A percentile compares a stretch with the other conserved stretches of the same genome.
Evolutionary conservation across 37 sponge, comb jelly and placozoan species (phyloP).

Genomic region (Ianthella basta): DNA sequence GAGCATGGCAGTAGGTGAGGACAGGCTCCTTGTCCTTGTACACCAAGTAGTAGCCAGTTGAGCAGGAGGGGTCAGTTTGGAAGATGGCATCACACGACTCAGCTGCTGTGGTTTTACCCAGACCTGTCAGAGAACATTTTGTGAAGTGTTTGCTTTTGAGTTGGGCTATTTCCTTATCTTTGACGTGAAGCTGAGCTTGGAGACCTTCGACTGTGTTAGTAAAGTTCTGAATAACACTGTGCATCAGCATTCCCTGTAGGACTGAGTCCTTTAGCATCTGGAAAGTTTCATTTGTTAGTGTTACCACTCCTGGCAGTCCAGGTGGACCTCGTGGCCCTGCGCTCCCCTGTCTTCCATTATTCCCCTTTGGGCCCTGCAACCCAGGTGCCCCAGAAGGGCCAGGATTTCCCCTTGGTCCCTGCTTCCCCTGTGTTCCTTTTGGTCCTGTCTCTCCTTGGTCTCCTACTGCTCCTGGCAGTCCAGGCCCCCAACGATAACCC

Average conservation of each 20-base stretch:
- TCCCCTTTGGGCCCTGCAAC: too few species aligned
- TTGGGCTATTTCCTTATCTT: not conserved
- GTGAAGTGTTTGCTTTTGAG: not conserved
- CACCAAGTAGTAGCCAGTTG: too few species aligned
- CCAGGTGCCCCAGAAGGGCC: too few species aligned
- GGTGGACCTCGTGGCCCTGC: conserved; percentile 3
- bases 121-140: not conserved
- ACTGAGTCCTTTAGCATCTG: not conserved
- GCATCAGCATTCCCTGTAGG: too few species aligned
- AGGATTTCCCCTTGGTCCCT: not conserved
- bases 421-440: not conserved
- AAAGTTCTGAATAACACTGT: not conserved
- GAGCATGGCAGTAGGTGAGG: too few species aligned
- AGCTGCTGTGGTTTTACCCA: not conserved
- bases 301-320: conserved; percentile 27
- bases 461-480: not conserved
- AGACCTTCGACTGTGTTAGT: not conserved
- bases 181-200: not conserved
- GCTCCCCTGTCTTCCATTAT: not conserved
- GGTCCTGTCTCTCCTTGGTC: not conserved
- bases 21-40: too few species aligned
- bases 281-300: not conserved
- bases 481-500: not conserved
- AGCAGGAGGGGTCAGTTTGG: too few species aligned
- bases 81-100: too few species aligned